Conservation (phyloP, 2,888 invertebrate species). For the Macroteleia sp. region DNA sequence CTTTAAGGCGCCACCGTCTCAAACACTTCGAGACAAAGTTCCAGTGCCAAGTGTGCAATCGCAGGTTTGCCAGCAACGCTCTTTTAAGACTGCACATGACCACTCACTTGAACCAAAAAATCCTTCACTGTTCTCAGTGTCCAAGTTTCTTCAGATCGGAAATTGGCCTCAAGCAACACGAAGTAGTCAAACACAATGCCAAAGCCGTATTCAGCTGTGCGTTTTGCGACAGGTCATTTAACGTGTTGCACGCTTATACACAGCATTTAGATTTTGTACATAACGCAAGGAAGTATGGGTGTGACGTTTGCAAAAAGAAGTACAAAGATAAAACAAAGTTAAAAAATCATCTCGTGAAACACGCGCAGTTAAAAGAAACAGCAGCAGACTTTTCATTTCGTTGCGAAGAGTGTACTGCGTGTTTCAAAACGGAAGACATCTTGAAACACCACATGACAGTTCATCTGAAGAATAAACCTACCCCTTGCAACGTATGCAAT, state of each 20-base stretch:
- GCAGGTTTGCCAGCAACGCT: slow-evolving; percentile 25
- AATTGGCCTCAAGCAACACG: slow-evolving; percentile 23
- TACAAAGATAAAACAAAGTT: not conserved
- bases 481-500: slow-evolving; percentile 4
- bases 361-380: not conserved
- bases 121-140: slow-evolving; percentile 7
- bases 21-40: slow-evolving; percentile 33
- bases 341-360: not conserved
- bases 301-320: slow-evolving; percentile 31
- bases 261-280: not conserved
- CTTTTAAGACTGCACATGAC: slow-evolving; percentile 27
- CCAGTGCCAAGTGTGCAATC: slow-evolving; percentile 16
- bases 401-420: slow-evolving; percentile 10
- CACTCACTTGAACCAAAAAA: slow-evolving; percentile 13
- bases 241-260: not conserved
- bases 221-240: slow-evolving; percentile 1
- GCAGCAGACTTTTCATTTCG: not conserved
- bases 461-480: not conserved
- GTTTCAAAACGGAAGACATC: not conserved
- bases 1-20: slow-evolving; percentile 21
- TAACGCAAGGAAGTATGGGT: not conserved
- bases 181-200: slow-evolving; percentile 23
- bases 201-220: slow-evolving; percentile 16
- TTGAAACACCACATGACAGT: slow-evolving; percentile 14
- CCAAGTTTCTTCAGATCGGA: slow-evolving; percentile 1